Conservation (phyloP, 2,113 vertebrate species). For the Psilopsiagon aymara region DNA sequence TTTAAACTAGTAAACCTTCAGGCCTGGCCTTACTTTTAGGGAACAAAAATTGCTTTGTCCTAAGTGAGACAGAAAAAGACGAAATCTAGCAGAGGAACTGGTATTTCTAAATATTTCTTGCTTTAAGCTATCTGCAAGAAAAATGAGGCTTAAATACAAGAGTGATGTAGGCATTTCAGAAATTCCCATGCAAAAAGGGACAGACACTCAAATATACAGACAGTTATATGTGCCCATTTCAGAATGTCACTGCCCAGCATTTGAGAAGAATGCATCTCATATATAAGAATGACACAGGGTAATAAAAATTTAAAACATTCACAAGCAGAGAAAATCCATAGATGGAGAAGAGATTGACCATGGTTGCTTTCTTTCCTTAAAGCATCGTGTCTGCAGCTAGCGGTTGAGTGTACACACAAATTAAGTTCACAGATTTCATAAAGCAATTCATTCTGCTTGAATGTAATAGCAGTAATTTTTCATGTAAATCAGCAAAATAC, state of each 20-base stretch:
- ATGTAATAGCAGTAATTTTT: slow-evolving; percentile 77
- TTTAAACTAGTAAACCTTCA: not conserved
- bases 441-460: slow-evolving; percentile 73
- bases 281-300: not conserved
- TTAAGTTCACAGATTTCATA: slow-evolving; percentile 77
- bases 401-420: slow-evolving; percentile 62
- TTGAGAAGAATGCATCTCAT: not conserved
- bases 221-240: not conserved
- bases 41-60: not conserved
- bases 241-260: not conserved
- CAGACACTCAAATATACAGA: not conserved
- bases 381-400: slow-evolving; percentile 35
- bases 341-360: slow-evolving; percentile 39
- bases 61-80: not conserved
- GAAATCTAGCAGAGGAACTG: not conserved
- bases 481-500: slow-evolving; percentile 76
- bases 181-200: not conserved
- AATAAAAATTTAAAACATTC: slow-evolving; percentile 50
- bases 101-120: not conserved
- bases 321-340: slow-evolving; percentile 31
- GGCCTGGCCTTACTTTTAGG: not conserved
- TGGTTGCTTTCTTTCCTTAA: slow-evolving; percentile 47
- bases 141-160: not conserved
- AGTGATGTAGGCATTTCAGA: not conserved
- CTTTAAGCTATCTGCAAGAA: slow-evolving; percentile 10